phyloP scores from a whole-genome alignment of 2,888 invertebrate genomes.

The Epirrhoe alternata region DNA sequence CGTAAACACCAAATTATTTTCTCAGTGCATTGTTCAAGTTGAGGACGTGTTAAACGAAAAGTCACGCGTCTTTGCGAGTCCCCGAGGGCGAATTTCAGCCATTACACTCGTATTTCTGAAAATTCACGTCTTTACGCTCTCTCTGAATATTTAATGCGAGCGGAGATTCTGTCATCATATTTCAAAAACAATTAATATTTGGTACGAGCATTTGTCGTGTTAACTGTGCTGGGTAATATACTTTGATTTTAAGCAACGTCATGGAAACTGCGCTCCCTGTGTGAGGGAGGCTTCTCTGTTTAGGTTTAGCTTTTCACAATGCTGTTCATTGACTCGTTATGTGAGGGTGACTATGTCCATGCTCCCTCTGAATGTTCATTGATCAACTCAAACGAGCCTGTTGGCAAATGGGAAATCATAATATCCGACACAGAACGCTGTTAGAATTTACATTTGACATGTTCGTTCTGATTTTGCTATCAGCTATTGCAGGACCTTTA shows the following conservation, averaged over 20 bases:
- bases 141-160: constrained; percentile 45
- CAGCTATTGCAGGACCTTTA: too few species aligned
- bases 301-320: constrained; percentile 28
- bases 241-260: constrained; percentile 33
- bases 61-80: constrained; percentile 43
- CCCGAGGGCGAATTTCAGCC: constrained; percentile 46
- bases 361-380: constrained; percentile 22
- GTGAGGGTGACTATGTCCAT: constrained; percentile 20
- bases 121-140: constrained; percentile 43
- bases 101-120: constrained; percentile 41
- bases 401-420: neutral
- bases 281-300: constrained; percentile 13
- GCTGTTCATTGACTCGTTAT: constrained; percentile 30
- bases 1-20: constrained; percentile 23
- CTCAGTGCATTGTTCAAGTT: constrained; percentile 42
- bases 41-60: constrained; percentile 41
- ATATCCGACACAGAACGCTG: neutral
- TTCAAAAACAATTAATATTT: constrained; percentile 29
- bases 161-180: constrained; percentile 39
- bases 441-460: neutral
- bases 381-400: constrained; percentile 14
- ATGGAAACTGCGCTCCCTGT: constrained; percentile 29
- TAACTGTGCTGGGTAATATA: constrained; percentile 13
- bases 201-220: constrained; percentile 10
- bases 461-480: neutral